A percentile compares a stretch with the other conserved stretches of the same genome.
Evolutionary conservation across 2,888 invertebrate species (phyloP).

Genomic region (Xestia sexstrigata): DNA sequence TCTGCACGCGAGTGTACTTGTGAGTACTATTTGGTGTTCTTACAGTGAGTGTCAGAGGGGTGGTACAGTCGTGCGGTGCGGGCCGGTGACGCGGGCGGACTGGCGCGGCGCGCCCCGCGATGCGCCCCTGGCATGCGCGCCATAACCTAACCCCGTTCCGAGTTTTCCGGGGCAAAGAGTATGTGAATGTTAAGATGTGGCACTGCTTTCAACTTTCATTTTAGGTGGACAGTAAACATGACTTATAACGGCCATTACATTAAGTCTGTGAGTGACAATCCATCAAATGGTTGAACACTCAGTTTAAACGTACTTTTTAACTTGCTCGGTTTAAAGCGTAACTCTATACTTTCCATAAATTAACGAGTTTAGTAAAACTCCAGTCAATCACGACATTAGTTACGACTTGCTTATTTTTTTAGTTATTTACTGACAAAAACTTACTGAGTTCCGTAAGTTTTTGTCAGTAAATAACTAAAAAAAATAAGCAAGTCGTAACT

Average conservation of each 20-base stretch:
- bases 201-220: constrained; percentile 48
- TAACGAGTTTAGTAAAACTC: background rate
- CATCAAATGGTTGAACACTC: background rate
- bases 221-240: constrained; percentile 26
- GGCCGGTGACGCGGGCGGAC: constrained; percentile 77
- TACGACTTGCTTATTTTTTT: background rate
- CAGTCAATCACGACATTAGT: background rate
- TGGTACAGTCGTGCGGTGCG: constrained; percentile 69
- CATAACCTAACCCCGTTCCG: constrained; percentile 75
- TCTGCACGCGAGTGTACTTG: constrained; percentile 59
- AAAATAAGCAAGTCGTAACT: too few species aligned
- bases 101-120: constrained; percentile 76
- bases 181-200: constrained; percentile 66
- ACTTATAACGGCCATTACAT: background rate
- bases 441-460: too few species aligned
- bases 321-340: background rate
- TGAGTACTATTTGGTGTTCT: constrained; percentile 61
- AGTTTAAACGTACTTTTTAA: background rate
- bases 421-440: background rate
- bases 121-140: constrained; percentile 77
- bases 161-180: constrained; percentile 73
- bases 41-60: constrained; percentile 55
- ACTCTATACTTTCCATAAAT: constrained; percentile 2
- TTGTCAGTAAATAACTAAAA: too few species aligned
- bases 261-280: background rate